phyloP scores from a whole-genome alignment of 92 coral and sea anemone species.

The Epizoanthus scotinus region DNA sequence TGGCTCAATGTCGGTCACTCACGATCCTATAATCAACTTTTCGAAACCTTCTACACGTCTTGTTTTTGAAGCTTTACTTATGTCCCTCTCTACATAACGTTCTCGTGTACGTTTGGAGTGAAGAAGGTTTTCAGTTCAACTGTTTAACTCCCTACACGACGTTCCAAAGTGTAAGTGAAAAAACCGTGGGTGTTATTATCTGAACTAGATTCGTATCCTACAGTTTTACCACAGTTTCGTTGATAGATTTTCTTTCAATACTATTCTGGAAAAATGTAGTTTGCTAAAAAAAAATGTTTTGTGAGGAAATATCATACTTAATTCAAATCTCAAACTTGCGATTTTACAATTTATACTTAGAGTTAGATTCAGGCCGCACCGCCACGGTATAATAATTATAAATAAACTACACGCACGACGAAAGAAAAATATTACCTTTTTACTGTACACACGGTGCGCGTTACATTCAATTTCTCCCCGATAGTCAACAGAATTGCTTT shows the following conservation, averaged over 20 bases:
- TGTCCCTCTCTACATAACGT: neutral
- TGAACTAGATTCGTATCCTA: constrained; percentile 14
- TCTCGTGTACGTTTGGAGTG: neutral
- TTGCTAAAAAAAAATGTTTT: neutral
- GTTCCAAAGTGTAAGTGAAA: neutral
- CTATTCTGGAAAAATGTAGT: neutral
- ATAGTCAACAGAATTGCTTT: constrained; percentile 1
- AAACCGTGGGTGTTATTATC: constrained; percentile 2
- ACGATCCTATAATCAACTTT: neutral
- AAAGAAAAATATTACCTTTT: constrained; percentile 30
- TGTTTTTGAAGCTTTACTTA: too few species aligned
- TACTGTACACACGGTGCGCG: constrained; percentile 15
- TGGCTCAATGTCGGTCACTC: too few species aligned
- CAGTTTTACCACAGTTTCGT: neutral
- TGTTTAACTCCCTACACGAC: too few species aligned
- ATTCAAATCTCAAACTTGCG: constrained; percentile 12
- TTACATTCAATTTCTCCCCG: constrained; percentile 18
- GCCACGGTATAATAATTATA: constrained; percentile 14
- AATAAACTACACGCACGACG: constrained; percentile 9
- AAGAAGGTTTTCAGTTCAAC: neutral
- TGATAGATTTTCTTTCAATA: neutral
- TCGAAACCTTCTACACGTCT: neutral
- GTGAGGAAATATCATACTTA: neutral
- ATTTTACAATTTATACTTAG: neutral
- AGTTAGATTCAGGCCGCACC: neutral